Percentiles rank a stretch among this genome's conserved stretches.
Evolutionary conservation across 2,797 vertebrate species (phyloP).

Genomic region (Leuciscus waleckii): DNA sequence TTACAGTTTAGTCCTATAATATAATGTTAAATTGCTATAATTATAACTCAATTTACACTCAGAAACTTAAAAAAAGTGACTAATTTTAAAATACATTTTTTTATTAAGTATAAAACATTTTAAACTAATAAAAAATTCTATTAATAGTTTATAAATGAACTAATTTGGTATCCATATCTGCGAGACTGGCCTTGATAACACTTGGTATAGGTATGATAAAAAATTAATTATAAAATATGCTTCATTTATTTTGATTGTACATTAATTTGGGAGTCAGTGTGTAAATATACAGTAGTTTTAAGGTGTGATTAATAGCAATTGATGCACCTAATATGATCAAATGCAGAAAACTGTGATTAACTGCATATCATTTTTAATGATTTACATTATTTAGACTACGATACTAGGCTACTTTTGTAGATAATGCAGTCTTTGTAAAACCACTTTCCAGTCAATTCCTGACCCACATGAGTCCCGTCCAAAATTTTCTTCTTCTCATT

Average conservation of each 20-base stretch:
- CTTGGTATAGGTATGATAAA: background rate
- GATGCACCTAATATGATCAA: background rate
- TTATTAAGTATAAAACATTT: background rate
- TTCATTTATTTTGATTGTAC: background rate
- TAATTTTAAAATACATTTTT: background rate
- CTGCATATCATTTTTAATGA: background rate
- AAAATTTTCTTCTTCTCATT: background rate
- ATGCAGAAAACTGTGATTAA: background rate
- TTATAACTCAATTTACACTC: background rate
- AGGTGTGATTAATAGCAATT: background rate
- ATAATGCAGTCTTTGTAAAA: background rate
- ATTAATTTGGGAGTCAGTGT: background rate
- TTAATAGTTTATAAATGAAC: background rate
- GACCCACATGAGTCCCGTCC: background rate
- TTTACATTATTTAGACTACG: background rate
- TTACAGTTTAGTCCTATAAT: background rate
- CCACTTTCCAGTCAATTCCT: background rate
- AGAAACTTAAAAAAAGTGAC: background rate
- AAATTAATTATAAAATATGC: background rate
- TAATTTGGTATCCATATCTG: background rate
- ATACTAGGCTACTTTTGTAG: background rate
- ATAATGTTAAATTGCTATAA: background rate
- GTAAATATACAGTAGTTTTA: background rate
- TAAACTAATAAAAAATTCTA: background rate
- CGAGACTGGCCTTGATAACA: background rate